Conservation (phyloP, 2,888 invertebrate species). For the Eupithecia dodoneata region DNA sequence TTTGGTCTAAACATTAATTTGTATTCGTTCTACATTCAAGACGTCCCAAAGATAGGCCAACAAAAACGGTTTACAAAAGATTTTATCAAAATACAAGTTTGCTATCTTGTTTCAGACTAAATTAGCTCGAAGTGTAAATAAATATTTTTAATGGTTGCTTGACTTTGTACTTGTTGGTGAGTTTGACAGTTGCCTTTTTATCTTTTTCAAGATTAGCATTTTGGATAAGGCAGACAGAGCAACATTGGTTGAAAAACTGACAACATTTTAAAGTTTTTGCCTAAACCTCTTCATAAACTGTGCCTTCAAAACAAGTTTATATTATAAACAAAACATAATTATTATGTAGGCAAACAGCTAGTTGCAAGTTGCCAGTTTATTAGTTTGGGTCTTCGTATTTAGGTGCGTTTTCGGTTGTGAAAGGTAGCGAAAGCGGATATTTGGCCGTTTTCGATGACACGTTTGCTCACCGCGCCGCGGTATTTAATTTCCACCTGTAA, state of each 20-base stretch:
- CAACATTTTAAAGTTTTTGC: too few species aligned
- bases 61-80: conserved; percentile 55
- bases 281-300: too few species aligned
- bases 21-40: conserved; percentile 16
- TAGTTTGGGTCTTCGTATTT: background rate
- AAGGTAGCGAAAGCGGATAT: background rate
- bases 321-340: too few species aligned
- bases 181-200: conserved; percentile 27
- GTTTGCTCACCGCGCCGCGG: background rate
- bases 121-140: conserved; percentile 35
- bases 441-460: background rate
- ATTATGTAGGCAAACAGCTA: too few species aligned
- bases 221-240: background rate
- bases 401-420: background rate
- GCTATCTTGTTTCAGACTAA: conserved; percentile 51
- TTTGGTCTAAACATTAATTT: conserved; percentile 4
- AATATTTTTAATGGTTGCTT: conserved; percentile 30
- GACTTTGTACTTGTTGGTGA: conserved; percentile 16
- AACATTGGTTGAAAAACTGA: too few species aligned
- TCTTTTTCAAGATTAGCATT: conserved; percentile 2
- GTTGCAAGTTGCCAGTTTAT: background rate
- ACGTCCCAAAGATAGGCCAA: conserved; percentile 25
- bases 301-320: too few species aligned
- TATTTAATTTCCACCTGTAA: background rate
- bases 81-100: conserved; percentile 54